phyloP scores from a whole-genome alignment of 2,888 invertebrate species.

The Exocentrus adspersus region DNA sequence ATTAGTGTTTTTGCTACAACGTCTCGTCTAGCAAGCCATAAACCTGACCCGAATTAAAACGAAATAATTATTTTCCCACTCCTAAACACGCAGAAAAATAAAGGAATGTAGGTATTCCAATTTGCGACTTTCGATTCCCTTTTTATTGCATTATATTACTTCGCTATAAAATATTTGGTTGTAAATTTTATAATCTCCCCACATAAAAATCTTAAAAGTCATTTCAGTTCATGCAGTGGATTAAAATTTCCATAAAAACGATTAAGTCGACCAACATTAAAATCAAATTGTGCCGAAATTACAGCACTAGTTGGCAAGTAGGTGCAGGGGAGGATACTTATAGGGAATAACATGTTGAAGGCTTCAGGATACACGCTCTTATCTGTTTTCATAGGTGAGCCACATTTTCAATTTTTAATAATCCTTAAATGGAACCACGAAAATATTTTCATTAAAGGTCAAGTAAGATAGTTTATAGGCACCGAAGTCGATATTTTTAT shows the following conservation, averaged over 20 bases:
- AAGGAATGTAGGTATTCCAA: neutral
- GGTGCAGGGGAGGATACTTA: neutral
- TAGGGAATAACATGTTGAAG: neutral
- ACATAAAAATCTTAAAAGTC: conserved; percentile 8
- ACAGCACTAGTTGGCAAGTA: neutral
- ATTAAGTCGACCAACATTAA: neutral
- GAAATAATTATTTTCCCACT: no score
- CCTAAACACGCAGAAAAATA: no score
- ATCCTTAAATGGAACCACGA: no score
- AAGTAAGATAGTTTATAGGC: no score
- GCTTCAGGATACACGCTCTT: neutral
- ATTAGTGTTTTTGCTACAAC: no score
- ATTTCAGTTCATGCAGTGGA: neutral
- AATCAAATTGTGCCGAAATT: neutral
- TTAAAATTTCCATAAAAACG: neutral
- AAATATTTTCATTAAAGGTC: no score
- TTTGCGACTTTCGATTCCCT: neutral
- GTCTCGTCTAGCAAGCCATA: no score
- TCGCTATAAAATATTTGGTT: neutral
- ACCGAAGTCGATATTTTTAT: no score
- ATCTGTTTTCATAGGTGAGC: neutral
- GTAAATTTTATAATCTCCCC: conserved; percentile 6
- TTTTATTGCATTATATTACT: neutral
- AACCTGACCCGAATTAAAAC: no score
- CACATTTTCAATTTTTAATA: neutral